Base-by-base conservation (phyloP, 2,797 vertebrate species). In the Falco rusticolus region DNA sequence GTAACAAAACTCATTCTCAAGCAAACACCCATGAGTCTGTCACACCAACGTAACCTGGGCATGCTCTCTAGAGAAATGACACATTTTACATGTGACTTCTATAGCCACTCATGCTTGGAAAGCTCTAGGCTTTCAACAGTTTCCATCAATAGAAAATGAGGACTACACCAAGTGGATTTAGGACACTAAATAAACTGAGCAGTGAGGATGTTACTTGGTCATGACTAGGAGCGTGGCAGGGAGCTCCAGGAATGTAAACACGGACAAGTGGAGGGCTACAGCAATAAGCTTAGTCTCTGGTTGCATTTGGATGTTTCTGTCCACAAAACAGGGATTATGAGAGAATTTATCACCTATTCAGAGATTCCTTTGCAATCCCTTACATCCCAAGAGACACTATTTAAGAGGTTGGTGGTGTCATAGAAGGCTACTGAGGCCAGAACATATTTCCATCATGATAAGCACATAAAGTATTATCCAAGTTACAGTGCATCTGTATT, bases 61-160 rank as follows among this genome's bases (percentile, higher is more conserved):
- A 3, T 0, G 18, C 31, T 19, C 53, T 13, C 16, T 5, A n/a
- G 10, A n/a, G 6, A 29, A 33, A 26, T 13, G 22, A n/a, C 21
- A 13, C 5, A 4, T 24, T 25, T 47, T n/a, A 59, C 1, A 0
- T 1, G 5, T 2, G n/a, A 31, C 18, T 48, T 21, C 59, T 21
- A 31, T 6, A 48, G 12, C 28, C 48, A 3, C 11, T 61, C 17
- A 3, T 3, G 34, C 59, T 65, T 26, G 5, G 24, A 26, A 37
- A 71, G 41, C 20, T 77, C 43, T 31, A 6, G 8, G 4, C 6
- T 17, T 22, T 34, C 64, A 54, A 34, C 34, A 25, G 0, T 21
- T 66, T 21, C 53, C 60, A 24, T 9, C 53, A 16, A 10, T 1
- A 26, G n/a, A 29, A 65, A 34, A 16, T 22, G 4, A n/a, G 24